Base-by-base conservation (phyloP, 2,888 invertebrate species). In the Apamea crenata region DNA sequence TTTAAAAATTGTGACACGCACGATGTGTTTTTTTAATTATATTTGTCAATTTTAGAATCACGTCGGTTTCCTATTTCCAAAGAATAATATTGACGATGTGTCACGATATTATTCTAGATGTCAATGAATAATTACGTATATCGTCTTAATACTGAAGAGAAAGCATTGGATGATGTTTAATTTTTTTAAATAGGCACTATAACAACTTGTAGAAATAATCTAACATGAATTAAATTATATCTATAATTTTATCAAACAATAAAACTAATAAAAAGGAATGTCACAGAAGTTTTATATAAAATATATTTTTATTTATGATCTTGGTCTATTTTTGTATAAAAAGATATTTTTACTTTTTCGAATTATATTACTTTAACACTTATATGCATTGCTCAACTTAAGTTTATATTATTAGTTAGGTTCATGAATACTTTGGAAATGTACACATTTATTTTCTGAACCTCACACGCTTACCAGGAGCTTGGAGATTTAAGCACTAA, bases 381-480 rank as follows among this genome's bases (percentile, higher is more conserved):
- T 77, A 70, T 84, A 80, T 83, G 29, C 77, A 83, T 88, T 88
- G 88, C 88, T 88, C 88, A 88, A 88, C 50, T 79, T 88, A 87
- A 85, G 82, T 88, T 88, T 89, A 73, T 88, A 77, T 82, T 53
- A 70, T 68, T 82, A 82, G 77, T 71, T 81, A 83, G 83, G 77
- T 84, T 79, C 83, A 86, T 67, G 36, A 70, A 77, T 77, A 66
- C 18, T 61, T 80, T 77, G 12, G 40, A 75, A 81, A 84, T 87
- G 85, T 87, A 80, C 72, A 79, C 53, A 74, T 79, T 74, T 72
- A 29, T 61, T 53, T 61, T 59, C 0, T 36, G 65, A 36, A 84
- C 79, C 86, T 88, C 88, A 91, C 91, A 89, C 93, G 92, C 93
- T 91, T 93, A 89, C 91, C 92, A 89, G 90, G 88, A 72, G 72